Conservation (phyloP, 2,797 vertebrate genomes). For the Nothura maculosa region DNA sequence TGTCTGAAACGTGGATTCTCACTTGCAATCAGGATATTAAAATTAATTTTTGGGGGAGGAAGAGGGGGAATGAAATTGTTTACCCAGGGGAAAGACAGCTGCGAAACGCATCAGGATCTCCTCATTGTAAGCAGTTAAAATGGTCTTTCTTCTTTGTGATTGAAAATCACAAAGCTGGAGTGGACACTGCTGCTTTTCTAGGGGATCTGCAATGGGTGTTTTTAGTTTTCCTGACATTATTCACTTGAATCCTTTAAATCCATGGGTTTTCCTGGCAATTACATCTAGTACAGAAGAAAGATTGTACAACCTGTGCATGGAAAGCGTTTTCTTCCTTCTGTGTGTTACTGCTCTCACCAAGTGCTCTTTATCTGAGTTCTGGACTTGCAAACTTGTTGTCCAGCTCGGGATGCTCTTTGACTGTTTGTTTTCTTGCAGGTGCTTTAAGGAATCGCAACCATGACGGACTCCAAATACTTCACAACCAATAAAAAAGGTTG, state of each 20-base stretch:
- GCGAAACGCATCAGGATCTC: not conserved
- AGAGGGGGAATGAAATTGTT: not conserved
- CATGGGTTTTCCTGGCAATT: not conserved
- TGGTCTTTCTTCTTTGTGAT: not conserved
- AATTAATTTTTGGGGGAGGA: not conserved
- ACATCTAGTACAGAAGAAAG: not conserved
- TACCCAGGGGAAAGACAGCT: not conserved
- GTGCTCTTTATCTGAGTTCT: fast-evolving
- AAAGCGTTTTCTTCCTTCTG: not conserved
- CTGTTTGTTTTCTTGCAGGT: constrained; percentile 61
- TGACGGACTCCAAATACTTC: constrained; percentile 99
- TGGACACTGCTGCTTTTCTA: not conserved
- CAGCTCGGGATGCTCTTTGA: not conserved
- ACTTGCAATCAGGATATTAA: not conserved
- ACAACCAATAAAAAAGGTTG: constrained; percentile 99
- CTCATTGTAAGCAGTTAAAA: not conserved
- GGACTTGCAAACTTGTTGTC: not conserved
- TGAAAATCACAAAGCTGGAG: not conserved
- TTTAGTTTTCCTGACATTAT: not conserved
- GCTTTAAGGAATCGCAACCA: constrained; percentile 83
- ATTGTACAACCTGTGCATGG: not conserved
- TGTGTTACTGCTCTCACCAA: fast-evolving
- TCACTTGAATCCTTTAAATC: not conserved
- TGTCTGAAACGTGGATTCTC: not conserved
- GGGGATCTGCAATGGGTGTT: fast-evolving